phyloP scores from a whole-genome alignment of 1,140 invertebrate genomes.

The Arion vulgaris region DNA sequence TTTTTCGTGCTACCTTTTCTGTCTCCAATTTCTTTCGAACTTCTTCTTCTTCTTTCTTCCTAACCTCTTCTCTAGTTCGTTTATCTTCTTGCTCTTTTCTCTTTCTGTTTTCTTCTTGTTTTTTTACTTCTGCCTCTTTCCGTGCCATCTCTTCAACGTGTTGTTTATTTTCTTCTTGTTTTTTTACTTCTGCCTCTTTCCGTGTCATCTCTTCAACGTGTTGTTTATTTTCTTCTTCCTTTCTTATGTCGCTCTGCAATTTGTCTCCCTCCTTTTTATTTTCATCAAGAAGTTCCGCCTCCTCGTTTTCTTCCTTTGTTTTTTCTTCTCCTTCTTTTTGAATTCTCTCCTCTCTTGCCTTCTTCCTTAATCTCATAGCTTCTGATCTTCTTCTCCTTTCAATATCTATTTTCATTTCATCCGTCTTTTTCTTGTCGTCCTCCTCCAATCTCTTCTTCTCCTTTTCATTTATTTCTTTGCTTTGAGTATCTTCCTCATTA shows the following conservation, averaged over 20 bases:
- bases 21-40: neutral
- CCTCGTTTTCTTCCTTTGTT: neutral
- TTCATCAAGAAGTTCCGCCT: neutral
- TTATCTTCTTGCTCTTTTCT: neutral
- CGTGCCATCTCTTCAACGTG: neutral
- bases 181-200: neutral
- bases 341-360: constrained; percentile 11
- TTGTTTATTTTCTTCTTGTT: neutral
- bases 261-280: neutral
- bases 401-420: neutral
- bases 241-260: neutral
- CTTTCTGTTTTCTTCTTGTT: neutral
- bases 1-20: neutral
- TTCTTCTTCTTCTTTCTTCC: neutral
- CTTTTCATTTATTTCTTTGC: neutral
- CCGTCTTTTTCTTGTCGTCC: neutral
- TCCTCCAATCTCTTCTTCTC: neutral
- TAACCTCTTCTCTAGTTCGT: neutral
- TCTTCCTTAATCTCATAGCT: constrained; percentile 9
- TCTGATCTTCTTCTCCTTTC: constrained; percentile 13
- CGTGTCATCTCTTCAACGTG: neutral
- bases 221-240: neutral
- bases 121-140: neutral
- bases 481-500: neutral
- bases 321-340: neutral